Conservation (phyloP, 2,113 vertebrate genomes). For the Platanista minor region DNA sequence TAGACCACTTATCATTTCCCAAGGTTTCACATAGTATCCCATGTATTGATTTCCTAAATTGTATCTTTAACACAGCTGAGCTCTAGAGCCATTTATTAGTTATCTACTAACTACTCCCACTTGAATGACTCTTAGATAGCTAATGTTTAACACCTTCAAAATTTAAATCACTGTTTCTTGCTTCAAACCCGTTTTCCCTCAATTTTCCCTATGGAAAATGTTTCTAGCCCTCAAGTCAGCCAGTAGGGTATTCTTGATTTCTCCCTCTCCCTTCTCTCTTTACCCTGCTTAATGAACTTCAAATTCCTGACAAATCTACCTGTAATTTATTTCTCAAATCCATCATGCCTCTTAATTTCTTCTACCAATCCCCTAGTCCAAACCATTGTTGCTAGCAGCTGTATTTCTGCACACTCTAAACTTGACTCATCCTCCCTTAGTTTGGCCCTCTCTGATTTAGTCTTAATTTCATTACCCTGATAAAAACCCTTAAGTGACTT, state of each 20-base stretch:
- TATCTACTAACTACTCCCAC: neutral
- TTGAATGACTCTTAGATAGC: neutral
- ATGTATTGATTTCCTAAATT: neutral
- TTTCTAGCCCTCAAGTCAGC: neutral
- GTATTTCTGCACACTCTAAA: neutral
- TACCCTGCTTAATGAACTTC: neutral
- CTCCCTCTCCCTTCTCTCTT: neutral
- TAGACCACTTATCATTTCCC: neutral
- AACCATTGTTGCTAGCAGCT: neutral
- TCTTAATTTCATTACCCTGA: neutral
- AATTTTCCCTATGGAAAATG: neutral
- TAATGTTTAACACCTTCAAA: neutral
- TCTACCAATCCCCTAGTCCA: neutral
- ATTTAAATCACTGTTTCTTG: neutral
- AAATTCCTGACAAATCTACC: neutral
- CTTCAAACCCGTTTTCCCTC: neutral
- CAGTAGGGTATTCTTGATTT: neutral
- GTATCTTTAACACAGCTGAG: neutral
- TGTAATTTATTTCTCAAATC: neutral
- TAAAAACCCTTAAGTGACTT: neutral
- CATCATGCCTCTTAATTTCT: neutral
- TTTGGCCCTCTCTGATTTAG: neutral
- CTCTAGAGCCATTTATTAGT: neutral
- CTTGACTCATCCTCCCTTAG: rapidly evolving
- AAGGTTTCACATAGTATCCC: neutral